Conservation (phyloP, 2,888 invertebrate species). For the Campaea margaritaria region DNA sequence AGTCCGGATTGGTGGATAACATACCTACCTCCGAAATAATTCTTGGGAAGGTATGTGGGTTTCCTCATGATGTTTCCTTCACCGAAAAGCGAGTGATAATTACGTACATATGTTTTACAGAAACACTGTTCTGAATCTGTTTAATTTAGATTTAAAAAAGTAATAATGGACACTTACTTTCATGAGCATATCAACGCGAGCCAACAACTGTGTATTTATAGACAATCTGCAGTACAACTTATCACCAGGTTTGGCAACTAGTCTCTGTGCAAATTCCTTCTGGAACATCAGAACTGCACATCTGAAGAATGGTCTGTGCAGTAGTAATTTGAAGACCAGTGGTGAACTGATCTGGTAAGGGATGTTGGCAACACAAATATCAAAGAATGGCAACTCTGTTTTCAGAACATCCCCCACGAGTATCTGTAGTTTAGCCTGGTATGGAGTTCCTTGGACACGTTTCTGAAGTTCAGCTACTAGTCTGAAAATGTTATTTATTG, state of each 20-base stretch:
- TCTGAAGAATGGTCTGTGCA: slow-evolving; percentile 93
- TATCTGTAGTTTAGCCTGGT: slow-evolving; percentile 96
- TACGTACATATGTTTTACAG: too few species aligned
- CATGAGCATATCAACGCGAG: slow-evolving; percentile 97
- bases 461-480: slow-evolving; percentile 99
- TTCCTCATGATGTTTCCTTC: too few species aligned
- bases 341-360: slow-evolving; percentile 99
- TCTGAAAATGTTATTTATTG: slow-evolving; percentile 73
- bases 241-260: slow-evolving; percentile 98
- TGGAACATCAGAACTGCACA: slow-evolving; percentile 99
- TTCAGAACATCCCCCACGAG: slow-evolving; percentile 98
- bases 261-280: slow-evolving; percentile 98
- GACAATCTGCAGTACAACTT: slow-evolving; percentile 98
- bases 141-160: too few species aligned
- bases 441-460: slow-evolving; percentile 95
- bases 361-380: slow-evolving; percentile 99
- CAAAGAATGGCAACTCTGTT: slow-evolving; percentile 97
- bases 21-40: too few species aligned
- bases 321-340: slow-evolving; percentile 96
- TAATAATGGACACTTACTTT: slow-evolving; percentile 86
- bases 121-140: too few species aligned
- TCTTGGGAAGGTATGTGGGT: too few species aligned
- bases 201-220: slow-evolving; percentile 97
- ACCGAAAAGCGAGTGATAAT: too few species aligned
- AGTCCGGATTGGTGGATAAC: too few species aligned